phyloP scores from a whole-genome alignment of 2,113 vertebrate genomes.

The Atlantisia rogersi region DNA sequence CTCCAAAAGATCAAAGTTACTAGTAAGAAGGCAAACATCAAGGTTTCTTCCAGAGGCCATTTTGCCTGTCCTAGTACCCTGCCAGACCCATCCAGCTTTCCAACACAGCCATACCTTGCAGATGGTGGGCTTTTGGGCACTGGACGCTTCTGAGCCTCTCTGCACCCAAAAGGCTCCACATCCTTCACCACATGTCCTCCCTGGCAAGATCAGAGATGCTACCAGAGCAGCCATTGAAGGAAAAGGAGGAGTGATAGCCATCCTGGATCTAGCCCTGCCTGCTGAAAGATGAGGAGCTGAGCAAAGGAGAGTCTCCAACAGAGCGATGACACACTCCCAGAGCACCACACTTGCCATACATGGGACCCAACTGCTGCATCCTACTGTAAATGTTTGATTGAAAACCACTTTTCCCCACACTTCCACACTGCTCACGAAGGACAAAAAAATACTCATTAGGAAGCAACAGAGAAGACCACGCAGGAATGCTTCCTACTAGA shows the following conservation, averaged over 20 bases:
- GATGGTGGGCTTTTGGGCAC: too few species aligned
- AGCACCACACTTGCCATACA: accelerated
- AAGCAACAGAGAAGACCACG: not conserved
- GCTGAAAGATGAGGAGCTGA: not conserved
- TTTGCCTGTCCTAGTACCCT: not conserved
- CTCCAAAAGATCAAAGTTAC: accelerated
- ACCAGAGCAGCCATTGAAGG: accelerated
- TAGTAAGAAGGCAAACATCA: not conserved
- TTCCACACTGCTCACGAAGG: not conserved
- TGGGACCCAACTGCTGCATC: not conserved
- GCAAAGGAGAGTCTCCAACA: not conserved
- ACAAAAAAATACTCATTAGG: not conserved
- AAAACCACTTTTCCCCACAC: not conserved
- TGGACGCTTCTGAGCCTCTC: not conserved
- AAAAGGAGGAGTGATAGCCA: not conserved
- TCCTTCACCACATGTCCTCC: accelerated
- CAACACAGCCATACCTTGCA: not conserved
- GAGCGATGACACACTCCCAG: too few species aligned
- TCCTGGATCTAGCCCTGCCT: not conserved
- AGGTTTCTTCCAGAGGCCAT: not conserved
- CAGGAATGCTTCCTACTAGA: not conserved
- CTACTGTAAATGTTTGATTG: not conserved
- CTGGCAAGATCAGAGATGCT: not conserved
- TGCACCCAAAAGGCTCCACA: not conserved
- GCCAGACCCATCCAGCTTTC: not conserved